phyloP scores from a whole-genome alignment of 2,113 vertebrate genomes.

The Rallus limicola region DNA sequence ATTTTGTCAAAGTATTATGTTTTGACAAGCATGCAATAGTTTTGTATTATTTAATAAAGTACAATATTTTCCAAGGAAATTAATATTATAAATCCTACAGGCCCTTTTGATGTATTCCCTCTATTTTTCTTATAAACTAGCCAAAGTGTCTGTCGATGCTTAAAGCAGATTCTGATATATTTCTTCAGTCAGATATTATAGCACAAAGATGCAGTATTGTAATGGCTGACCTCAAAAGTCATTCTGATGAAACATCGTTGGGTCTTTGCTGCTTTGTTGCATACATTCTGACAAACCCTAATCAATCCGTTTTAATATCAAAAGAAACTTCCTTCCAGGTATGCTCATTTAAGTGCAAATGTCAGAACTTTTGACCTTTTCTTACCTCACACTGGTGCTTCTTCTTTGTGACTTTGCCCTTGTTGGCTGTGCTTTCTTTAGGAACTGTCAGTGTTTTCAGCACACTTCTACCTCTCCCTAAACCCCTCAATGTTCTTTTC shows the following conservation, averaged over 20 bases:
- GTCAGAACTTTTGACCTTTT: conserved; percentile 58
- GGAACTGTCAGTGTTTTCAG: conserved; percentile 26
- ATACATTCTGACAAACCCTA: conserved; percentile 9
- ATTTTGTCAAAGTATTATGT: background rate
- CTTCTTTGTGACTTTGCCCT: conserved; percentile 6
- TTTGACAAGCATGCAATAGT: background rate
- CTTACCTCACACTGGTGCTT: background rate
- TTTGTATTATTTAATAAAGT: background rate
- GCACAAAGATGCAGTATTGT: background rate
- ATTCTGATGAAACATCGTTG: conserved; percentile 2
- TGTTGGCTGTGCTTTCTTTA: background rate
- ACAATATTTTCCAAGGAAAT: background rate
- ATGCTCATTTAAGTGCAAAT: background rate
- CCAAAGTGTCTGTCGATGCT: background rate
- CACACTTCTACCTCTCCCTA: background rate
- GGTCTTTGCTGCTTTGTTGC: background rate
- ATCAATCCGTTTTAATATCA: conserved; percentile 39
- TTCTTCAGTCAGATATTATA: background rate
- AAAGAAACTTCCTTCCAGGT: conserved; percentile 30
- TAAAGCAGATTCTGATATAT: background rate
- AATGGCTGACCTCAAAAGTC: conserved; percentile 24
- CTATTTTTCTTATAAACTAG: background rate
- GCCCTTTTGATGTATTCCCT: background rate
- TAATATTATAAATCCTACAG: background rate
- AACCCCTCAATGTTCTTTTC: background rate